Base-by-base conservation (phyloP, 35 echinoderm and acorn worm species). In the Apostichopus californicus region DNA sequence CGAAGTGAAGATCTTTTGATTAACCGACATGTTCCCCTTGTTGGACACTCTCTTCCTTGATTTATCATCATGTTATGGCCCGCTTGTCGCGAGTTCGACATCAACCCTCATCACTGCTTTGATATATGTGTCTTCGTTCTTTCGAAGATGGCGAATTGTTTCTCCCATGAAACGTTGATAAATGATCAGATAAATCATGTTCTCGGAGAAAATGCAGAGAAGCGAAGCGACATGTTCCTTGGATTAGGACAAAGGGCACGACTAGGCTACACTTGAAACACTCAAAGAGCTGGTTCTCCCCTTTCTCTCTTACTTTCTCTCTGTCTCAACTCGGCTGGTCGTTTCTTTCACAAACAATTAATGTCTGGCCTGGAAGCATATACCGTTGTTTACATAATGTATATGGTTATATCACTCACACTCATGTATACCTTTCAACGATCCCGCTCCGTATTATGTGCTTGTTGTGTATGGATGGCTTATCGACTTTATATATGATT, bases 11-110 rank as follows among this genome's bases (percentile, higher is more conserved):
- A 5, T 22, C 71, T 14, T 75, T 75, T 75, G 71, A 75, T 75
- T 75, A 83, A 83, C 52, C 52, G 80, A 83, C 15, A 23, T 85
- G 7, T 56, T 59, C 81, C 81, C 81, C 71, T 75, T 18, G 15
- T 75, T 22, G 71, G 71, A 75, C 71, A 75, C 71, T 75, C 71
- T 75, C 3, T 7, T 5, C 17, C 2, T 14, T 85, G 81, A 85
- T 85, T 85, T 85, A 85, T 59, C 55, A 18, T 13, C 55, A 55
- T 85, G 81, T 85, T 85, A 85, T 85, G 81, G 81, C 54, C 81
- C 55, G 28, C 17, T 85, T 85, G 81, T 85, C 81, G 57, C 81
- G 81, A 54, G 81, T 58, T 85, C 81, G 71, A 75, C 81, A 85
- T 58, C 21, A 55, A 59, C 81, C 25, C 54, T 56, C 17, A 85